These are phyloP conservation scores for Magallana ariakensis DNA, from an alignment of 1,140 invertebrate species.

Conservation along the genomic window DNA sequence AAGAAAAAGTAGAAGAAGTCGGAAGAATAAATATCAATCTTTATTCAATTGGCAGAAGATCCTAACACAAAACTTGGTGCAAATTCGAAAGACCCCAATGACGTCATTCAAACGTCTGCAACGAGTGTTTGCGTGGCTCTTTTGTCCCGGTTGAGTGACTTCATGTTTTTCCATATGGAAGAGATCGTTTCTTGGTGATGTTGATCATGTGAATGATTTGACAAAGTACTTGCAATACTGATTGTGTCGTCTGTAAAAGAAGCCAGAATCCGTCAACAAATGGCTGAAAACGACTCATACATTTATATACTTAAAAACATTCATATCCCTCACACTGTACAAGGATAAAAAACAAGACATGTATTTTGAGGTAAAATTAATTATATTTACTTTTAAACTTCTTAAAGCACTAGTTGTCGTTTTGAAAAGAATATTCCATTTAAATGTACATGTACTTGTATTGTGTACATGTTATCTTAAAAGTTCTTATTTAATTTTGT, in stretches of 20 bases:
- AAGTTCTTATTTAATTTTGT: background rate
- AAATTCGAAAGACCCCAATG: background rate
- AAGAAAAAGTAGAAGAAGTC: too few relatives aligned
- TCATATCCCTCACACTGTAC: too few relatives aligned
- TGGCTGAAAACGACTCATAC: too few relatives aligned
- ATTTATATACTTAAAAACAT: too few relatives aligned
- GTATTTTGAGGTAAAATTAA: too few relatives aligned
- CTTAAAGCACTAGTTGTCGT: too few relatives aligned
- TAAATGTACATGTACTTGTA: too few relatives aligned
- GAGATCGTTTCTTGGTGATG: constrained; percentile 25
- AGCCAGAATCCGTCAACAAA: background rate
- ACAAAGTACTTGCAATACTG: constrained; percentile 25
- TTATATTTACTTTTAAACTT: too few relatives aligned
- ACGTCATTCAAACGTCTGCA: constrained; percentile 15
- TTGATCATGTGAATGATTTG: constrained; percentile 11
- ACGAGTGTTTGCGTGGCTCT: constrained; percentile 29
- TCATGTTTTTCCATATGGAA: constrained; percentile 14
- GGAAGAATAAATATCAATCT: too few relatives aligned
- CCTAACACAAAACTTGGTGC: background rate
- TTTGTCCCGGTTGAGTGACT: constrained; percentile 8
- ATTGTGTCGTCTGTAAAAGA: constrained; percentile 5
- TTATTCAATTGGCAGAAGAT: background rate
- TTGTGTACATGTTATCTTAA: too few relatives aligned
- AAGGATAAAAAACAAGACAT: too few relatives aligned
- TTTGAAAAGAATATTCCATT: too few relatives aligned